phyloP scores from a whole-genome alignment of 2,113 vertebrate species.

The Centropus bengalensis region DNA sequence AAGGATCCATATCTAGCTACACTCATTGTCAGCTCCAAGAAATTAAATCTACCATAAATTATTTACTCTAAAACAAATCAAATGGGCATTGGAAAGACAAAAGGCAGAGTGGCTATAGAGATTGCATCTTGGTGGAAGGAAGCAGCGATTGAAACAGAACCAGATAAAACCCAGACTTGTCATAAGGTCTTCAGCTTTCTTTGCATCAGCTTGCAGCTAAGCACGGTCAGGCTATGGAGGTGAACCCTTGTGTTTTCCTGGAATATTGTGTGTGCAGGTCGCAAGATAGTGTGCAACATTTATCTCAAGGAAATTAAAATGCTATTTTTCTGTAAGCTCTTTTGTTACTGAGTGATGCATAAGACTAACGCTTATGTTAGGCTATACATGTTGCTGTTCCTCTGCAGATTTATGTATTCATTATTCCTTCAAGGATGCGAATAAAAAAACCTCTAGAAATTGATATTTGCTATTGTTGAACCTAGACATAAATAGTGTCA shows the following conservation, averaged over 20 bases:
- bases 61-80: neutral
- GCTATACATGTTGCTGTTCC: neutral
- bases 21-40: constrained; percentile 46
- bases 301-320: neutral
- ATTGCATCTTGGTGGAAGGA: neutral
- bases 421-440: neutral
- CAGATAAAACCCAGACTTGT: neutral
- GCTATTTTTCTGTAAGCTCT: neutral
- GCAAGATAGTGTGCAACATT: fast-evolving
- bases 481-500: neutral
- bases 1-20: constrained; percentile 39
- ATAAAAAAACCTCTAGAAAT: neutral
- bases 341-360: neutral
- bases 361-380: neutral
- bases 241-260: neutral
- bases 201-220: neutral
- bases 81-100: neutral
- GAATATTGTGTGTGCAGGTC: fast-evolving
- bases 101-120: neutral
- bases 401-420: neutral
- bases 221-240: fast-evolving
- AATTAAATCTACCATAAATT: constrained; percentile 22
- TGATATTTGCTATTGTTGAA: neutral
- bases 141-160: neutral
- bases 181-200: neutral